Conservation (phyloP, 1,140 invertebrate genomes). For the Maniola jurtina region DNA sequence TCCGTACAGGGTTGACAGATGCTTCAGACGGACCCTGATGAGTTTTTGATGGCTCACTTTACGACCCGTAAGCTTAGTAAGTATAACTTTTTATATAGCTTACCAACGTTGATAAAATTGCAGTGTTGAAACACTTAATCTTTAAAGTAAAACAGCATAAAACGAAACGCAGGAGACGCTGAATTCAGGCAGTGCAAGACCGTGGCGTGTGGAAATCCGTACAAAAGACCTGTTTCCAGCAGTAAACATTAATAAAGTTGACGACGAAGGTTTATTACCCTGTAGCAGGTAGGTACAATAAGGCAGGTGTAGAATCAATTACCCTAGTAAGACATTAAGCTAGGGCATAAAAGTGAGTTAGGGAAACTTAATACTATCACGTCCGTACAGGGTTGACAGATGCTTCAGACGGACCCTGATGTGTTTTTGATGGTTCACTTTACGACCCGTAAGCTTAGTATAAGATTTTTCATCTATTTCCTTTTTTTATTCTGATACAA, state of each 20-base stretch:
- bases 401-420: neutral
- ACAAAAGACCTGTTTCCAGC: no score
- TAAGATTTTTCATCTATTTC: no score
- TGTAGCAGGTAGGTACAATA: neutral
- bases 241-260: no score
- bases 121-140: no score
- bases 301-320: neutral
- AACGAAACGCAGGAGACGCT: no score
- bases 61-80: neutral
- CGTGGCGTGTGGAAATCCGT: no score
- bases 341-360: neutral
- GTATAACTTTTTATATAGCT: no score
- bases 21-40: neutral
- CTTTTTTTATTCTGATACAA: no score
- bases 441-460: neutral
- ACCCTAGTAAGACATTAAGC: neutral
- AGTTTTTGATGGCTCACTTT: neutral
- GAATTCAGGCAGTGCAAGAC: no score
- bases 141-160: no score
- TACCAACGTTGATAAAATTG: no score
- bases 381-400: neutral
- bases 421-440: neutral
- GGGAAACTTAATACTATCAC: conserved; percentile 1
- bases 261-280: no score
- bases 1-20: neutral